These are phyloP conservation scores for Globodera rostochiensis DNA, from an alignment of 1,140 invertebrate genomes.

Conservation along the genomic window DNA sequence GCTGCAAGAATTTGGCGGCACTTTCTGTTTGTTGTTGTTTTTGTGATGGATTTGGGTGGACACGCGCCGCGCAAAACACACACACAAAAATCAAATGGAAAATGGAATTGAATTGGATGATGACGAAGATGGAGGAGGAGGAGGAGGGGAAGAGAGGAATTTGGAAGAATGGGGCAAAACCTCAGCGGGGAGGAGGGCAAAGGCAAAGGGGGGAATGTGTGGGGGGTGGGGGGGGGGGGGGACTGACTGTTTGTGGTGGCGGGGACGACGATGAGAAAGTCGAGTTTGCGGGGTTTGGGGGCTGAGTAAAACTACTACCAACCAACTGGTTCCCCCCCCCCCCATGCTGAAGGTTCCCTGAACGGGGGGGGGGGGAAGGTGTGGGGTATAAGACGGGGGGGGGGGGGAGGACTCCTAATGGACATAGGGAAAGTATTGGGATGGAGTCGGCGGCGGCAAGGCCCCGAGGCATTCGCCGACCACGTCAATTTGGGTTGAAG, in stretches of 20 bases:
- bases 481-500: slow-evolving; percentile 1
- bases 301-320: slow-evolving; percentile 1
- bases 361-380: background rate
- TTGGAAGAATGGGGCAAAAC: background rate
- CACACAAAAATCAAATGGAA: no score
- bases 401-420: background rate
- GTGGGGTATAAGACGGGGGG: background rate
- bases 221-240: no score
- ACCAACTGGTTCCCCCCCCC: background rate
- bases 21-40: no score
- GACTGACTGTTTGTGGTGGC: background rate
- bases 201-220: background rate
- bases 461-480: slow-evolving; percentile 22
- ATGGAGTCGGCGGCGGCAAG: slow-evolving; percentile 9
- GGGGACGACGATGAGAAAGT: background rate
- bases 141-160: background rate
- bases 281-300: slow-evolving; percentile 12
- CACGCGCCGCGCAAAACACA: no score
- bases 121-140: no score
- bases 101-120: no score
- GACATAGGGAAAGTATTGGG: slow-evolving; percentile 11
- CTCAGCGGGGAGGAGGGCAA: background rate
- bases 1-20: no score
- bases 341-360: no score
- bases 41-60: no score